A percentile compares a stretch with the other conserved stretches of the same genome.
Evolutionary conservation across 2,888 invertebrate species (phyloP).

Genomic region (Beris chalybata): DNA sequence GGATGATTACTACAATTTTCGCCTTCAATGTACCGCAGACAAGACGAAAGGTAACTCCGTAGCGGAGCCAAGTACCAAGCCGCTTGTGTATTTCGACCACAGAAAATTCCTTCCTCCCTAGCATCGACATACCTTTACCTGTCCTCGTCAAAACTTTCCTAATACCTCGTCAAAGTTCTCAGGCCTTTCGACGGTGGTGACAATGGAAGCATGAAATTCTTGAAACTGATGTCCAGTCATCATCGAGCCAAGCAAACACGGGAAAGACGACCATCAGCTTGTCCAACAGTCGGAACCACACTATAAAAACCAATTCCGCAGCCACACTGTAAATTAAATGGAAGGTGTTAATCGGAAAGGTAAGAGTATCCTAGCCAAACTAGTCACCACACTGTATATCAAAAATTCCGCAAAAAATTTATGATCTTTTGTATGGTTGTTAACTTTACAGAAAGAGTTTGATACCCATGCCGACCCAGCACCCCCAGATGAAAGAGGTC

Average conservation of each 20-base stretch:
- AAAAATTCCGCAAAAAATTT: constrained; percentile 3
- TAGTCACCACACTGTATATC: not conserved
- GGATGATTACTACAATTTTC: constrained; percentile 37
- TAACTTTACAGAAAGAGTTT: not conserved
- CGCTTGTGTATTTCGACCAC: not conserved
- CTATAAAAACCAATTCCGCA: too few species aligned
- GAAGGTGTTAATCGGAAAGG: too few species aligned
- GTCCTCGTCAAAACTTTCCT: not conserved
- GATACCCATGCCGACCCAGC: not conserved
- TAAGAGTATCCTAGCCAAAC: not conserved
- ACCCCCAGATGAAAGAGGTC: too few species aligned
- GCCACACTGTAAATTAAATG: too few species aligned
- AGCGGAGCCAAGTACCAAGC: not conserved
- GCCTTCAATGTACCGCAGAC: constrained; percentile 32
- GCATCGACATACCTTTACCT: not conserved
- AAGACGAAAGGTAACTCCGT: not conserved
- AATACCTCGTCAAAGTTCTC: too few species aligned
- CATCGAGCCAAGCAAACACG: too few species aligned
- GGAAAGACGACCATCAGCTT: too few species aligned
- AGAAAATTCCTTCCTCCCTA: not conserved
- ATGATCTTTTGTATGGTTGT: constrained; percentile 13
- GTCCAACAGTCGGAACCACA: too few species aligned
- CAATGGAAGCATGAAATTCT: constrained; percentile 9
- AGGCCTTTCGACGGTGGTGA: too few species aligned
- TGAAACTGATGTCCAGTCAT: too few species aligned